These are phyloP conservation scores for Oceanodroma leucorhoa DNA, from an alignment of 2,797 vertebrate genomes.

Conservation along the genomic window DNA sequence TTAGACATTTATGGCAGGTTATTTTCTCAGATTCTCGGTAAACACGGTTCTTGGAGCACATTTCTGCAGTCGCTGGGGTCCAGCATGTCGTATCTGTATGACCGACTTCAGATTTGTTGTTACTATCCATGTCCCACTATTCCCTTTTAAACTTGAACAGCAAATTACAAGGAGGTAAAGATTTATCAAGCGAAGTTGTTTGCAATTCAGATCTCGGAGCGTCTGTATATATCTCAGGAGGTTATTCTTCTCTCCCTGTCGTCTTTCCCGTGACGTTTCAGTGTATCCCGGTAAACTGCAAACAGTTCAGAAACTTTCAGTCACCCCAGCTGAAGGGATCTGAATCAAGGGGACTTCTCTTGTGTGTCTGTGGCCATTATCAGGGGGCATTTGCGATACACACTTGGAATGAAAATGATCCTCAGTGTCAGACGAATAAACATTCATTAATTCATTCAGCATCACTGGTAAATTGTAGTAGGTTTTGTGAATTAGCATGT, in stretches of 20 bases:
- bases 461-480: constrained; percentile 42
- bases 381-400: not conserved
- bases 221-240: not conserved
- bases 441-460: constrained; percentile 53
- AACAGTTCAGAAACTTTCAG: constrained; percentile 57
- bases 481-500: constrained; percentile 52
- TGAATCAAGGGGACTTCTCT: not conserved
- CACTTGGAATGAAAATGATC: constrained; percentile 24
- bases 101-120: not conserved
- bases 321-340: not conserved
- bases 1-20: not conserved
- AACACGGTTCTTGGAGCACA: not conserved
- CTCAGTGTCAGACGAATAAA: constrained; percentile 22
- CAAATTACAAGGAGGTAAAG: not conserved
- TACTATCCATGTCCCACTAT: not conserved
- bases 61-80: not conserved
- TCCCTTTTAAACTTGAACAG: not conserved
- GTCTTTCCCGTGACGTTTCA: not conserved
- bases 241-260: not conserved
- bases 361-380: not conserved
- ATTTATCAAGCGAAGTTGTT: not conserved
- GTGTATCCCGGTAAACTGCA: not conserved
- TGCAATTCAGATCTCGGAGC: not conserved
- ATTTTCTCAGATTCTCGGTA: not conserved
- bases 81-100: not conserved